Evolutionary conservation across 2,113 vertebrate species (phyloP), one percentile per base, ranked within the genome.

Genomic region (Tenebrosternarchus preto): DNA sequence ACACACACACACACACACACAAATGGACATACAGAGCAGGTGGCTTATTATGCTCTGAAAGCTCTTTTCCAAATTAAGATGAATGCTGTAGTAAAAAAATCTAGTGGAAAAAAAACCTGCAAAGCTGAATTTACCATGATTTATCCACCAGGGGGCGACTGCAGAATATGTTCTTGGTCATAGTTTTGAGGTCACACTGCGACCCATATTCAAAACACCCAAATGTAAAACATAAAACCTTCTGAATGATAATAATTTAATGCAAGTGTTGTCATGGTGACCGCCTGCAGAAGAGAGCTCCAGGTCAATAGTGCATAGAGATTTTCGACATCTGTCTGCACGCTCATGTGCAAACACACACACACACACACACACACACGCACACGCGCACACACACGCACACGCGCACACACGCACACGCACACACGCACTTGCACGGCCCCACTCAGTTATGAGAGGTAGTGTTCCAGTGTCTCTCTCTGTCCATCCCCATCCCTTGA

Each of bases 281-380:
- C 36, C 61, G 56, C 19, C 67, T 67, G 61, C 55, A 67, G 27
- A 76, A 22, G 70, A 77, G 46, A 63, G 70, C 81, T 83, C 57
- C 70, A 66, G 63, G 53, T 82, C 66, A 73, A 83, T 53, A 86
- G 82, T 86, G 85, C 85, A 84, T 80, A 84, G 72, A 83, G 80
- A 80, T 81, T n/a, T 79, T 36, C 29, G 43, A 39, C 71, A 78
- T 78, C 56, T 59, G n/a, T 57, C 57, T 57, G 27, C 63, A 80
- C 57, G 31, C 68, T 19, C 29, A 57, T 43, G n/a, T 7, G 22
- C 60, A 66, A 43, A 64, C 61, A 78, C 43, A 39, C 68, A 69
- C n/a, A 55, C 46, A 66, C 68, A 80, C 43, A 73, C 33, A 78
- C 53, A 77, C n/a, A 77, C 46, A 82, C 46, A 68, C 74, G 78